Evolutionary conservation across 2,113 vertebrate species (phyloP).

Genomic region (Pogonocichla stellata): DNA sequence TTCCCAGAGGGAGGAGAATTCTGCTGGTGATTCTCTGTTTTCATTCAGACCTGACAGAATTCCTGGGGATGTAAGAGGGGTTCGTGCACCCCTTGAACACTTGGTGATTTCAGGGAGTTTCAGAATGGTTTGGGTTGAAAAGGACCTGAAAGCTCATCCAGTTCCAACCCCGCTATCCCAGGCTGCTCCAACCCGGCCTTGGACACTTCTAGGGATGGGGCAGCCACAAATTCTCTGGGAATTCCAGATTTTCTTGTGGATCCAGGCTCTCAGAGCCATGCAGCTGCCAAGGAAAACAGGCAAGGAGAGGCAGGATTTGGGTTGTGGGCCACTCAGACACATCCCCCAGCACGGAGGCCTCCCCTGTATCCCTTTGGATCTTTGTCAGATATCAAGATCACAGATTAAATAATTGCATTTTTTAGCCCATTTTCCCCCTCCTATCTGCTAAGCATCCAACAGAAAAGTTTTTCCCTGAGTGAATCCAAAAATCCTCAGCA

Average conservation of each 20-base stretch:
- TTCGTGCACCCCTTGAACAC: not conserved
- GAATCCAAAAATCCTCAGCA: not conserved
- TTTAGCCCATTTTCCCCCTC: not conserved
- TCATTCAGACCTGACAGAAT: fast-evolving
- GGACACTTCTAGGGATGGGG: no score
- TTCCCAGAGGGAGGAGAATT: not conserved
- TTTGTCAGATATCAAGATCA: no score
- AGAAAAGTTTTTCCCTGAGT: fast-evolving
- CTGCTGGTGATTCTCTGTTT: not conserved
- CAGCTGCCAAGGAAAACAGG: no score
- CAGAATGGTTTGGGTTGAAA: not conserved
- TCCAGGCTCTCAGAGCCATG: no score
- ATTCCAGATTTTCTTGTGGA: no score
- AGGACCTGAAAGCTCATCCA: not conserved
- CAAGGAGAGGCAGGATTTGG: no score
- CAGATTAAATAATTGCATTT: not conserved
- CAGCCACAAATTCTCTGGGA: no score
- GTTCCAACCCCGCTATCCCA: not conserved
- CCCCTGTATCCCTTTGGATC: no score
- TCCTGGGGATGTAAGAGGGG: fast-evolving
- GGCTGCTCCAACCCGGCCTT: no score
- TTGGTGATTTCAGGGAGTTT: not conserved
- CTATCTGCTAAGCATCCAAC: not conserved
- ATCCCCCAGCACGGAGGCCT: no score
- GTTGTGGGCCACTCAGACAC: no score